Conservation (phyloP, 2,113 vertebrate species). For the Thryonomys swinderianus region DNA sequence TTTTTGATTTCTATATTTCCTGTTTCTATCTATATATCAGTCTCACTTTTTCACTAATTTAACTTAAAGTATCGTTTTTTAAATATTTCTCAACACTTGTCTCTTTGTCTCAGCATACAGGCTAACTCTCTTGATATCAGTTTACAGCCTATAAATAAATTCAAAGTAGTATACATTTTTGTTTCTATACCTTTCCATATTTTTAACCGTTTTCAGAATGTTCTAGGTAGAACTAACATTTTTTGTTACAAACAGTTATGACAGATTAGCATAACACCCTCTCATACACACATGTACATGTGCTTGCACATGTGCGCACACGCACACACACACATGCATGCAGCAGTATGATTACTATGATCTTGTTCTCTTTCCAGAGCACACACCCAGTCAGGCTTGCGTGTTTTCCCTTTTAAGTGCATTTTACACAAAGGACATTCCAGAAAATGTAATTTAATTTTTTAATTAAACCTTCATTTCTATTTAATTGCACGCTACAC, state of each 20-base stretch:
- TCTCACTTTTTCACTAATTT: neutral
- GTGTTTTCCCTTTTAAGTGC: neutral
- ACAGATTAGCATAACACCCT: neutral
- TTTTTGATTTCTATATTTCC: neutral
- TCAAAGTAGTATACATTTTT: neutral
- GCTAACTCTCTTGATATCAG: neutral
- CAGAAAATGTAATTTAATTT: conserved; percentile 77
- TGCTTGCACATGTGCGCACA: neutral
- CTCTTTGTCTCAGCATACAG: neutral
- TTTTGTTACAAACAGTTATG: conserved; percentile 2
- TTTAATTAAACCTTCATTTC: conserved; percentile 74
- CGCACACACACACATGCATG: neutral
- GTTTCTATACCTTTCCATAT: neutral
- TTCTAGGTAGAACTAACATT: conserved; percentile 18
- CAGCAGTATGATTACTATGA: neutral
- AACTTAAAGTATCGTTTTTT: neutral
- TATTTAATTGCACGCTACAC: conserved; percentile 74
- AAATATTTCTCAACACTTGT: neutral
- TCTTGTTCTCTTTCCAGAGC: conserved; percentile 8
- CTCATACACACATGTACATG: neutral
- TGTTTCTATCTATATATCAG: neutral
- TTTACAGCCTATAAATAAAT: neutral
- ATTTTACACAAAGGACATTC: conserved; percentile 23
- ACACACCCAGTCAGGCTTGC: neutral
- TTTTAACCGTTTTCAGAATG: neutral